Evolutionary conservation across 2,113 vertebrate species (phyloP).

Genomic region (Phoenicopterus ruber): DNA sequence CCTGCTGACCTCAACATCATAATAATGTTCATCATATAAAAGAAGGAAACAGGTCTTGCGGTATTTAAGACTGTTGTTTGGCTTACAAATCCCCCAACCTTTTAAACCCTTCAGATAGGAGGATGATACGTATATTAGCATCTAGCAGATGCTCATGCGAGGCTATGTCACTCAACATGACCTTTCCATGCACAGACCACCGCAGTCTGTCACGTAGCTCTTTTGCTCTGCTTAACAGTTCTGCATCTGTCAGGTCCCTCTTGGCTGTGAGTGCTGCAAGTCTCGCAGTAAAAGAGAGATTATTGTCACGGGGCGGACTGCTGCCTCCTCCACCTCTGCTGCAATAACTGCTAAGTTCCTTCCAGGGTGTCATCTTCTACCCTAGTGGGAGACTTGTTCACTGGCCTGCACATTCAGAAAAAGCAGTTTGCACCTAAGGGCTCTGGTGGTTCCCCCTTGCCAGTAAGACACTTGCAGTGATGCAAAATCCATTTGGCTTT

Average conservation of each 20-base stretch:
- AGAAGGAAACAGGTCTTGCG: background rate
- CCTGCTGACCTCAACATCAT: background rate
- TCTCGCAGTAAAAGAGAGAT: background rate
- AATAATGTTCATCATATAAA: background rate
- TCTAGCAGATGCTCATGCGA: background rate
- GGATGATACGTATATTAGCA: background rate
- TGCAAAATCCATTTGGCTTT: background rate
- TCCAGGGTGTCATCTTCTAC: background rate
- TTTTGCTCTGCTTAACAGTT: background rate
- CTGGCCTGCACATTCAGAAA: background rate
- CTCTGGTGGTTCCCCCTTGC: background rate
- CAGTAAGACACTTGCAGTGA: background rate
- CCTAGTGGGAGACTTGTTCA: background rate
- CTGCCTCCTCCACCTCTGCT: background rate
- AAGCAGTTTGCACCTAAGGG: background rate
- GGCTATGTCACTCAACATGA: background rate
- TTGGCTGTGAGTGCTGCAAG: background rate
- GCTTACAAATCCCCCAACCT: background rate
- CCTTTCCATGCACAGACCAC: background rate
- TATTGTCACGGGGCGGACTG: background rate
- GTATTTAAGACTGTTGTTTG: background rate
- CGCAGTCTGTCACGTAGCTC: background rate
- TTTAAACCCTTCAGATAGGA: background rate
- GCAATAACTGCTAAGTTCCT: background rate
- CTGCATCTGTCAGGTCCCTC: background rate